A percentile compares a stretch with the other conserved stretches of the same genome.
Conservation (phyloP, 1,140 invertebrate species). For the Drosophila littoralis region DNA sequence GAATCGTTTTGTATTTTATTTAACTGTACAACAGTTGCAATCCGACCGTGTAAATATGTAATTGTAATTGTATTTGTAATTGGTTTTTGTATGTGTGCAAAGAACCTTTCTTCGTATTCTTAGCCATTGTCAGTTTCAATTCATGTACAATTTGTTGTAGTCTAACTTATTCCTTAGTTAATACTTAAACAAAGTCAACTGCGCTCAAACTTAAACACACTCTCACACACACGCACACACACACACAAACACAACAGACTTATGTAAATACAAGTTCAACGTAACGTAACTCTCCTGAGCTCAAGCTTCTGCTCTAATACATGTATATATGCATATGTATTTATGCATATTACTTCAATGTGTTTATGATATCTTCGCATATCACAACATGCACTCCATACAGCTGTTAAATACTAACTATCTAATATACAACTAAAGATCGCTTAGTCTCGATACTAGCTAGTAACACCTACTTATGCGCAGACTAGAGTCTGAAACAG, state of each 20-base stretch:
- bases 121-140: conserved; percentile 38
- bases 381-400: conserved; percentile 23
- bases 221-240: not conserved
- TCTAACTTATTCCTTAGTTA: conserved; percentile 42
- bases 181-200: conserved; percentile 28
- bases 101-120: conserved; percentile 40
- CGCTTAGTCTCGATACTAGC: conserved; percentile 39
- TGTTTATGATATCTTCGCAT: conserved; percentile 21
- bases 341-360: conserved; percentile 11
- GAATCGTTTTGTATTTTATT: conserved; percentile 54
- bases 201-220: conserved; percentile 20
- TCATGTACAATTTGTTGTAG: conserved; percentile 52
- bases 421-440: conserved; percentile 24
- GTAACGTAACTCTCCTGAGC: conserved; percentile 19
- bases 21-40: conserved; percentile 48
- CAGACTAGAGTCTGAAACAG: not conserved
- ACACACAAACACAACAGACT: not conserved
- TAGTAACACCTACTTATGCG: conserved; percentile 10
- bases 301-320: conserved; percentile 34
- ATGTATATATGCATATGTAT: conserved; percentile 10
- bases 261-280: conserved; percentile 30
- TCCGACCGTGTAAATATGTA: conserved; percentile 55
- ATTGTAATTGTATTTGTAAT: conserved; percentile 49
- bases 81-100: conserved; percentile 56
- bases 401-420: conserved; percentile 28